Conservation (phyloP, 2,113 vertebrate genomes). For the Regulus satrapa region DNA sequence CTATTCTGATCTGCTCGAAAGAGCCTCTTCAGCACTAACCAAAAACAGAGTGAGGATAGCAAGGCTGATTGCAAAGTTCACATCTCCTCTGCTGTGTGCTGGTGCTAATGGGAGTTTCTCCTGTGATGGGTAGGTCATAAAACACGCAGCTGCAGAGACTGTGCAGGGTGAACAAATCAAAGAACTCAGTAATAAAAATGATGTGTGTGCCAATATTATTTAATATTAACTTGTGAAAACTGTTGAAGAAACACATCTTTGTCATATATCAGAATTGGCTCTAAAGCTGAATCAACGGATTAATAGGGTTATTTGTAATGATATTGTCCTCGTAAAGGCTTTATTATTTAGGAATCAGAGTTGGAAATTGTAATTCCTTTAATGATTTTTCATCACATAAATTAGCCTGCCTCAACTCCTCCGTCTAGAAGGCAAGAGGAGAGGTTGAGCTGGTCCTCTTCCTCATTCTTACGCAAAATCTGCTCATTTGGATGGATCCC, state of each 20-base stretch:
- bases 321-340: slow-evolving; percentile 30
- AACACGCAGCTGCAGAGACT: neutral
- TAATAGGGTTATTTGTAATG: slow-evolving; percentile 41
- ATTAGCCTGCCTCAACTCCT: slow-evolving; percentile 56
- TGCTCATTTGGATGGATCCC: slow-evolving; percentile 43
- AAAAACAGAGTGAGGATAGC: neutral
- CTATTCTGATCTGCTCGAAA: slow-evolving; percentile 27
- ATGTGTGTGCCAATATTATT: slow-evolving; percentile 50
- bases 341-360: slow-evolving; percentile 56
- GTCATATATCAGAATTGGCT: neutral
- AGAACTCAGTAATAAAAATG: slow-evolving; percentile 47
- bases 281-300: neutral
- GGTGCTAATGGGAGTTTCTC: slow-evolving; percentile 9
- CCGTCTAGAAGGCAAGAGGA: slow-evolving; percentile 55
- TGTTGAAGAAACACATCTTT: slow-evolving; percentile 36
- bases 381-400: slow-evolving; percentile 57
- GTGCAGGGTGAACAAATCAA: slow-evolving; percentile 19
- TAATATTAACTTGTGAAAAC: slow-evolving; percentile 41
- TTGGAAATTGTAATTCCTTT: slow-evolving; percentile 40
- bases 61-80: slow-evolving; percentile 15
- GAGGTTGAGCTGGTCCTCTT: slow-evolving; percentile 36
- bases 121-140: slow-evolving; percentile 30
- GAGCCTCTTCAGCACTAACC: neutral
- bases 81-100: neutral
- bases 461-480: slow-evolving; percentile 68